Percentiles rank a stretch among this genome's conserved stretches.
phyloP scores from a whole-genome alignment of 2,113 vertebrate genomes.

The Cyrtonyx montezumae region DNA sequence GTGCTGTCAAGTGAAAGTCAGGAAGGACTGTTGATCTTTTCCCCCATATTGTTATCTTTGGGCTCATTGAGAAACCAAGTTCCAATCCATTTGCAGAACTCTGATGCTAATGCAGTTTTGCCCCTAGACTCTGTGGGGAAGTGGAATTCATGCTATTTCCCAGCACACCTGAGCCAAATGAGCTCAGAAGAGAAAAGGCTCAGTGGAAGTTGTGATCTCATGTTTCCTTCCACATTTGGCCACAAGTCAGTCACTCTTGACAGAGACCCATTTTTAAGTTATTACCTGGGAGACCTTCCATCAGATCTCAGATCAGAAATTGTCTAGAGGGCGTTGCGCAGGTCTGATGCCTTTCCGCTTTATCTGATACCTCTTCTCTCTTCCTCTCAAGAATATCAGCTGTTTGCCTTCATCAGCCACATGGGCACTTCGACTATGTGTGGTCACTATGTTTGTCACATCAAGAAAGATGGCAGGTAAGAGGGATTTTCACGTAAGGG shows the following conservation, averaged over 20 bases:
- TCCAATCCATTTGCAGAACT: neutral
- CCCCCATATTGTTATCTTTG: neutral
- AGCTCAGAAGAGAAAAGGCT: neutral
- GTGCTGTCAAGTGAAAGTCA: neutral
- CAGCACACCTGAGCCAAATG: neutral
- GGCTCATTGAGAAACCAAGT: neutral
- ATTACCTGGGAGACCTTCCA: neutral
- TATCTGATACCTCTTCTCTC: neutral
- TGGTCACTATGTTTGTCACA: conserved; percentile 98
- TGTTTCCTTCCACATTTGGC: neutral
- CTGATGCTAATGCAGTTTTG: neutral
- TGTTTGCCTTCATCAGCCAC: conserved; percentile 98
- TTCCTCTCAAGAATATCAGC: conserved; percentile 87
- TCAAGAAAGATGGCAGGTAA: conserved; percentile 97
- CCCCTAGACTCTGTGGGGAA: neutral
- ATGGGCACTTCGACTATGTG: conserved; percentile 99
- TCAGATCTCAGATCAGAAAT: neutral
- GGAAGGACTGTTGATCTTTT: neutral
- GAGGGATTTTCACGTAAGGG: conserved; percentile 26
- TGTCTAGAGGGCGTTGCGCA: neutral
- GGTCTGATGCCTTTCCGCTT: neutral
- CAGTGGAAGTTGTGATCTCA: neutral
- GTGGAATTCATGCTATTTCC: neutral
- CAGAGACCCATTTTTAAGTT: neutral
- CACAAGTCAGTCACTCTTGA: neutral